phyloP scores from a whole-genome alignment of 2,888 invertebrate genomes.

The Netelia melanura region DNA sequence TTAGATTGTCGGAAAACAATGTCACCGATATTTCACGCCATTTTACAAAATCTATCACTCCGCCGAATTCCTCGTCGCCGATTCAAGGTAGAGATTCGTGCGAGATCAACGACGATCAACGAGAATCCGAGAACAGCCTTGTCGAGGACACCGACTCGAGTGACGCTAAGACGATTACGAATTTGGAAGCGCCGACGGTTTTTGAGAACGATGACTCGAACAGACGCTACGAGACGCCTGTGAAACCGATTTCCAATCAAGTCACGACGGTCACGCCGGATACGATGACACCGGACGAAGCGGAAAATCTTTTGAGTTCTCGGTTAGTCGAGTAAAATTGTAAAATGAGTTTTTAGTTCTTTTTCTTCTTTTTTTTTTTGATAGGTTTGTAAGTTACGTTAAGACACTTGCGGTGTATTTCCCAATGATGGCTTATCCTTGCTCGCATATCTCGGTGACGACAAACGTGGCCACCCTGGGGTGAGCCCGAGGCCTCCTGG shows the following conservation, averaged over 20 bases:
- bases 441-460: constrained; percentile 82
- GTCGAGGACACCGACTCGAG: constrained; percentile 79
- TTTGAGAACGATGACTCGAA: constrained; percentile 71
- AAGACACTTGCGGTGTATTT: constrained; percentile 66
- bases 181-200: constrained; percentile 72
- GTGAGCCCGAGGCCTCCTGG: constrained; percentile 78
- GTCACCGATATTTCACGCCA: constrained; percentile 70
- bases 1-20: constrained; percentile 76
- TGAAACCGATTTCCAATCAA: constrained; percentile 69
- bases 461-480: constrained; percentile 79
- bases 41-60: constrained; percentile 59
- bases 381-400: constrained; percentile 42
- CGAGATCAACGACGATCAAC: constrained; percentile 58
- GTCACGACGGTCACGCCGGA: constrained; percentile 84
- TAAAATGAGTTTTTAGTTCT: neutral
- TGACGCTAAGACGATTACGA: constrained; percentile 79
- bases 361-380: neutral
- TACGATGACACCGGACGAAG: constrained; percentile 94
- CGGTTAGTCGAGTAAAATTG: constrained; percentile 87
- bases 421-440: constrained; percentile 83
- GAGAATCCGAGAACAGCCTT: constrained; percentile 73
- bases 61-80: constrained; percentile 66
- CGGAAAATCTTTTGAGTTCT: constrained; percentile 93
- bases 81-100: constrained; percentile 60
- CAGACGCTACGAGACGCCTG: constrained; percentile 73